phyloP scores from a whole-genome alignment of 1,140 invertebrate genomes.

The Ctenoplectra terminalis region DNA sequence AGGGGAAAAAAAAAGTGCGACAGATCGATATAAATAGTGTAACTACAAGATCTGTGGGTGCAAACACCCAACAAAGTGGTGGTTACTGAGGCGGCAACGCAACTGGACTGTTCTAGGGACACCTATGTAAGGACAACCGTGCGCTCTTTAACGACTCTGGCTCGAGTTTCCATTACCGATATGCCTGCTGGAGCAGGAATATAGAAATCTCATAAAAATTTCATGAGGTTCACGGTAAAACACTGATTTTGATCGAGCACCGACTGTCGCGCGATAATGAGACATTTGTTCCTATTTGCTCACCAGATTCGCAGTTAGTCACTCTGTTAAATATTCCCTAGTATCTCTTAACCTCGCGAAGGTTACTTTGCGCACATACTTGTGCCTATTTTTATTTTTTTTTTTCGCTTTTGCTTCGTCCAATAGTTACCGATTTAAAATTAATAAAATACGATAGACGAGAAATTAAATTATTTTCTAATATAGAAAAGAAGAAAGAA shows the following conservation, averaged over 20 bases:
- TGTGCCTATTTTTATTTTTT: too few relatives aligned
- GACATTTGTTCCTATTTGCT: background rate
- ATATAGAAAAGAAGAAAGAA: too few relatives aligned
- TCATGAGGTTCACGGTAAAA: background rate
- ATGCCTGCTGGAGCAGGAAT: background rate
- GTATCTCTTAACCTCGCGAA: too few relatives aligned
- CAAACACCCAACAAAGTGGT: conserved; percentile 52
- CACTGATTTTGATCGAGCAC: background rate
- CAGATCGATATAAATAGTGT: conserved; percentile 59
- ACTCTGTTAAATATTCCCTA: background rate
- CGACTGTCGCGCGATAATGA: conserved; percentile 1
- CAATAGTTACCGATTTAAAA: too few relatives aligned
- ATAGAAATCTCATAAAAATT: conserved; percentile 43
- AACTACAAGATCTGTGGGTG: conserved; percentile 56
- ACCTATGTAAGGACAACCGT: conserved; percentile 37
- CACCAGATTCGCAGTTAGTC: background rate
- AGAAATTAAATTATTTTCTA: too few relatives aligned
- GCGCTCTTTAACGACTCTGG: conserved; percentile 8
- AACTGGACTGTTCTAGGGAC: background rate
- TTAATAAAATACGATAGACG: too few relatives aligned
- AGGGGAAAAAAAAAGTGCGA: conserved; percentile 25
- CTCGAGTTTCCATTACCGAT: conserved; percentile 13
- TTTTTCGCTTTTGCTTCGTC: too few relatives aligned
- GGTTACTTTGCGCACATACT: too few relatives aligned
- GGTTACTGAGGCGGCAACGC: conserved; percentile 23